Evolutionary conservation across 2,888 invertebrate genomes (phyloP).

Genomic region (Microdon myrmicae): DNA sequence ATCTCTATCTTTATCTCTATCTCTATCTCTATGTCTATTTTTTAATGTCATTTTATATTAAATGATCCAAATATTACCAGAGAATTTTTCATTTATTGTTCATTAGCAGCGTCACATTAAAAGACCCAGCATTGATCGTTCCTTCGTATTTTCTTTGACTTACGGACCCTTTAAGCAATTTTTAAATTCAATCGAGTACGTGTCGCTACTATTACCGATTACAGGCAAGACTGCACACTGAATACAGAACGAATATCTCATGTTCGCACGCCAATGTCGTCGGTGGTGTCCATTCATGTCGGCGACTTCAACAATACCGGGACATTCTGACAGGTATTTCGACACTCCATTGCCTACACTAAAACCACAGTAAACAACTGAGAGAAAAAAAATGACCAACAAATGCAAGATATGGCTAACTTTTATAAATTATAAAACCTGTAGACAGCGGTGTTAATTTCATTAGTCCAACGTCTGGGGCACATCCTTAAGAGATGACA

Average conservation of each 20-base stretch:
- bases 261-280: conserved; percentile 15
- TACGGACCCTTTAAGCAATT: too few species aligned
- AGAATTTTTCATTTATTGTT: too few species aligned
- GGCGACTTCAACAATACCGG: conserved; percentile 22
- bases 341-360: conserved; percentile 20
- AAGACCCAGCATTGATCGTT: too few species aligned
- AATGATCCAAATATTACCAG: too few species aligned
- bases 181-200: too few species aligned
- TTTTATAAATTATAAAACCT: conserved; percentile 14
- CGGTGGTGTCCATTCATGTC: conserved; percentile 3
- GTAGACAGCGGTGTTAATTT: conserved; percentile 28
- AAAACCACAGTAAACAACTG: not conserved
- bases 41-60: too few species aligned
- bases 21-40: too few species aligned
- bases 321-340: conserved; percentile 34
- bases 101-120: too few species aligned
- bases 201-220: too few species aligned
- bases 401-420: conserved; percentile 37
- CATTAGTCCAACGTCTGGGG: conserved; percentile 32
- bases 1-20: too few species aligned
- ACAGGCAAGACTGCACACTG: conserved; percentile 12
- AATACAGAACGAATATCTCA: conserved; percentile 20
- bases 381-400: conserved; percentile 1
- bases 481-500: conserved; percentile 2
- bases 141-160: too few species aligned